phyloP scores from a whole-genome alignment of 2,888 invertebrate genomes.

The Agrotis puta region DNA sequence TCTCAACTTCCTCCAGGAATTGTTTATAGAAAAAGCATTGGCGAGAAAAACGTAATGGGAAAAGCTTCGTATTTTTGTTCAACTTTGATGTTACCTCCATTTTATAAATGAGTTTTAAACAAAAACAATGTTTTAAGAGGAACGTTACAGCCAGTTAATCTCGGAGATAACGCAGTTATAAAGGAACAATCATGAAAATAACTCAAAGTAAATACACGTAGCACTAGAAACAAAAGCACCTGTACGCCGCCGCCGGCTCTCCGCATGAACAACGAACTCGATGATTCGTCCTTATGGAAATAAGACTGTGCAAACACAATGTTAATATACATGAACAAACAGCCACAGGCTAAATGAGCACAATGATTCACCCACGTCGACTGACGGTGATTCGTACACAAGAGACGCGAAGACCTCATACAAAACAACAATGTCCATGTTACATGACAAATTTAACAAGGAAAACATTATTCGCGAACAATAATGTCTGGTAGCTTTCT shows the following conservation, averaged over 20 bases:
- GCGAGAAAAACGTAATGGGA: constrained; percentile 39
- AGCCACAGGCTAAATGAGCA: constrained; percentile 73
- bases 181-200: constrained; percentile 46
- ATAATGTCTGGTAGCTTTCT: constrained; percentile 58
- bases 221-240: constrained; percentile 48
- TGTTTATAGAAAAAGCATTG: constrained; percentile 52
- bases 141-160: constrained; percentile 37
- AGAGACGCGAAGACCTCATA: constrained; percentile 44
- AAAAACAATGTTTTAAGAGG: constrained; percentile 27
- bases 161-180: constrained; percentile 26
- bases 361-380: constrained; percentile 74
- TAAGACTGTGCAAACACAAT: constrained; percentile 71
- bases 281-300: constrained; percentile 74
- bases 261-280: constrained; percentile 60
- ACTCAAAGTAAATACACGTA: constrained; percentile 40
- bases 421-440: constrained; percentile 55
- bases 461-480: constrained; percentile 53
- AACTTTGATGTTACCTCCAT: constrained; percentile 20
- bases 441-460: constrained; percentile 58
- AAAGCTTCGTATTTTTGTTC: constrained; percentile 30
- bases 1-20: constrained; percentile 34
- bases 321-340: constrained; percentile 76
- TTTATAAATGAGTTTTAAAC: constrained; percentile 28
- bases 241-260: constrained; percentile 53
- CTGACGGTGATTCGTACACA: constrained; percentile 48